These are phyloP conservation scores for Diprion similis DNA, from an alignment of 1,140 invertebrate genomes.

Conservation along the genomic window DNA sequence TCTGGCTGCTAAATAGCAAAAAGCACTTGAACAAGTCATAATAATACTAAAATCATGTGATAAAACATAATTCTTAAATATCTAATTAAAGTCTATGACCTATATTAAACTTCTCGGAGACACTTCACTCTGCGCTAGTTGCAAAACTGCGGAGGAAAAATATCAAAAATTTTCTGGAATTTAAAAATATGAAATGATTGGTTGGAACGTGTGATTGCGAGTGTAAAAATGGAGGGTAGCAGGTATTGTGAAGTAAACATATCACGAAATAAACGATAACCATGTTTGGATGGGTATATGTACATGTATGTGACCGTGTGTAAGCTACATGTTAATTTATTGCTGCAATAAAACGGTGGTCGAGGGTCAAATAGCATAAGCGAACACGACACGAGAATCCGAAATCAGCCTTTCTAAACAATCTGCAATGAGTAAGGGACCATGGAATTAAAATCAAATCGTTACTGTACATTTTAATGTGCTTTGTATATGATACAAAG, in stretches of 20 bases:
- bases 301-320: neutral
- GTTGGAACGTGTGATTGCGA: neutral
- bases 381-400: neutral
- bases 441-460: neutral
- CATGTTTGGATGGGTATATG: neutral
- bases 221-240: neutral
- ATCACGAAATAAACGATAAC: neutral
- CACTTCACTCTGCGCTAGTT: slow-evolving; percentile 3
- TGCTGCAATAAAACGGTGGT: neutral
- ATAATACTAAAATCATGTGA: neutral
- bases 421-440: neutral
- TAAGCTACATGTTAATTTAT: neutral
- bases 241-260: neutral
- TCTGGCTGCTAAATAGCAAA: neutral
- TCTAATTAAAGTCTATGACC: neutral
- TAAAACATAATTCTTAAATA: neutral
- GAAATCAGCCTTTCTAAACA: neutral
- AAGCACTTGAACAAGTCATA: neutral
- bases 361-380: neutral
- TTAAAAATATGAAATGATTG: neutral
- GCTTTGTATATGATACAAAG: neutral
- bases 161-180: neutral
- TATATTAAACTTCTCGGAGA: neutral
- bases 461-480: neutral
- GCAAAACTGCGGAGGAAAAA: slow-evolving; percentile 1